Base-by-base conservation (phyloP, 2,797 vertebrate genomes). In the Astyanax mexicanus region DNA sequence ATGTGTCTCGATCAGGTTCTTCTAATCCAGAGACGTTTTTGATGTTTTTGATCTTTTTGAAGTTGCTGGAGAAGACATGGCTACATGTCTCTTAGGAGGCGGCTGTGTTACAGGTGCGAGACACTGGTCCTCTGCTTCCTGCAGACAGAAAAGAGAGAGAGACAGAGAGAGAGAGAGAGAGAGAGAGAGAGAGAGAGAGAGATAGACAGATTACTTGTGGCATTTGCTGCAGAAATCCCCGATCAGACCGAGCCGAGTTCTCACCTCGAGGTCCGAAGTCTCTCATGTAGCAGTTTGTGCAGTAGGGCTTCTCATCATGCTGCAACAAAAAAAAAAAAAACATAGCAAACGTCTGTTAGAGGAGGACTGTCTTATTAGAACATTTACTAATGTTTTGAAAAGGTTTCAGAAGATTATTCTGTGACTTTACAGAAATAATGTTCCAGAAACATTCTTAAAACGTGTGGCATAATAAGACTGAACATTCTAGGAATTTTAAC, bases 261-360 rank as follows among this genome's bases (percentile, higher is more conserved):
- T 87, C 86, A 94, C 93, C 92, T 93, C 89, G 93, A 38, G 93
- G 91, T 75, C 93, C 92, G 88, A 94, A 95, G 74, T 79, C 85
- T 86, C 83, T 92, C 86, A 95, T 84, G 78, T 94, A 95, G 84
- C 94, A 95, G 75, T 92, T 65, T 74, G 90, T 89, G 81, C 93
- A 94, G 81, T 92, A 95, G 3, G 94, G 93, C 81, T 92, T 95
- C 80, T 95, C 93, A 70, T 95, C 93, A 61, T 95, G 84, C 95
- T 95, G 85, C 49, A 78, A 86, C 90, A 91, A 64, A 89, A 42
- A 86, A 49, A 57, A 91, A 64, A 89, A 42, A 86, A 49, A 57
- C 23, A 69, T 45, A 27, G n/a, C 2, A 32, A 67, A n/a, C 23
- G 15, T 29, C 10, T 11, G 8, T 61, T 15, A 82, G 29, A 11